A percentile compares a stretch with the other conserved stretches of the same genome.
Evolutionary conservation across 2,113 vertebrate species (phyloP).

Genomic region (Notothenia rossii): DNA sequence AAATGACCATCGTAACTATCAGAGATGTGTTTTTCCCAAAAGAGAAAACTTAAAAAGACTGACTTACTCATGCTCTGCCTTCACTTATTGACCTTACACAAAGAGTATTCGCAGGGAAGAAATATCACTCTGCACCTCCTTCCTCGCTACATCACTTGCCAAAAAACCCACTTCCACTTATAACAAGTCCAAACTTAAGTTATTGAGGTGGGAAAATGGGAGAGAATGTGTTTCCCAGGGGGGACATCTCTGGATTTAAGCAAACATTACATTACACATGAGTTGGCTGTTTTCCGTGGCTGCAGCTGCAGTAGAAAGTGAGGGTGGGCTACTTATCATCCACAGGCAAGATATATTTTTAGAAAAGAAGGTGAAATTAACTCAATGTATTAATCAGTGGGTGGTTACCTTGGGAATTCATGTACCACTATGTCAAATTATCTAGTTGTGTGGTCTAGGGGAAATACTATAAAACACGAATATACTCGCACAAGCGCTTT

Average conservation of each 20-base stretch:
- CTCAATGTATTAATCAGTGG: slow-evolving; percentile 32
- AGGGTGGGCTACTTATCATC: slow-evolving; percentile 27
- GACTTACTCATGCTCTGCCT: neutral
- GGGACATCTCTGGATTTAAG: slow-evolving; percentile 21
- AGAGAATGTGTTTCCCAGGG: slow-evolving; percentile 8
- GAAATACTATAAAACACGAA: slow-evolving; percentile 13
- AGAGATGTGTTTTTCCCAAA: neutral
- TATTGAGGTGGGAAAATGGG: neutral
- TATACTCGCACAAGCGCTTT: neutral
- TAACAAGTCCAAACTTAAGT: slow-evolving; percentile 13
- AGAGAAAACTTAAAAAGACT: neutral
- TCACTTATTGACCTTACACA: neutral
- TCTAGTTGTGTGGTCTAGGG: slow-evolving; percentile 12
- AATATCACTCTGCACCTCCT: neutral
- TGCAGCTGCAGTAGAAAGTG: neutral
- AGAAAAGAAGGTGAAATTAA: slow-evolving; percentile 21
- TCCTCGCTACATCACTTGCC: neutral
- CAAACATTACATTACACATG: slow-evolving; percentile 18
- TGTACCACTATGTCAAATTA: slow-evolving; percentile 27
- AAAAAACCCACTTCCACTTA: slow-evolving; percentile 7
- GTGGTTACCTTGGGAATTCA: slow-evolving; percentile 10
- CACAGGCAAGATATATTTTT: slow-evolving; percentile 30
- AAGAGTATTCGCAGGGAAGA: neutral
- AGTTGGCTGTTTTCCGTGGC: slow-evolving; percentile 15
- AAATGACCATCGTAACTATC: too few species aligned